Conservation (phyloP, 2,113 vertebrate species). For the Pelusios castaneus region DNA sequence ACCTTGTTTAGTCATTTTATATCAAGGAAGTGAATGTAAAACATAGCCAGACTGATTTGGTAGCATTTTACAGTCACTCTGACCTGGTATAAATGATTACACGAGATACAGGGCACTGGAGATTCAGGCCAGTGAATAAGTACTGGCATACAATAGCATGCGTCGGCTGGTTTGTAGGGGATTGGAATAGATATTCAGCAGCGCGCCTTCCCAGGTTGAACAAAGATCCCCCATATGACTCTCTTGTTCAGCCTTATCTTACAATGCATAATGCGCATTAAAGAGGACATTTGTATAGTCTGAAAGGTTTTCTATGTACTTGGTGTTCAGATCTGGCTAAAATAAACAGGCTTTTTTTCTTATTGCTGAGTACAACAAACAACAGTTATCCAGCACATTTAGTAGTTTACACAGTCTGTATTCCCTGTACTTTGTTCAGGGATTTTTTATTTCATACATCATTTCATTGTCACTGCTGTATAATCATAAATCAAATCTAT, state of each 20-base stretch:
- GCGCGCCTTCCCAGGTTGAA: neutral
- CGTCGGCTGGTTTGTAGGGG: neutral
- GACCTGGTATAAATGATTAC: neutral
- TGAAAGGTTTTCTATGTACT: neutral
- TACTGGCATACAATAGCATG: neutral
- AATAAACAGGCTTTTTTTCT: neutral
- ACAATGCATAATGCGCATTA: neutral
- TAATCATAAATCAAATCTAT: slow-evolving; percentile 46
- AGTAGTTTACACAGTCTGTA: neutral
- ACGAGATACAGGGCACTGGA: neutral
- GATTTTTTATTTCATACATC: slow-evolving; percentile 55
- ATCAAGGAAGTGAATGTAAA: neutral
- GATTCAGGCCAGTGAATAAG: neutral
- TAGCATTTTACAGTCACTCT: neutral
- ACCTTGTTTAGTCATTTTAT: neutral
- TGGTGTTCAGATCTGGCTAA: neutral
- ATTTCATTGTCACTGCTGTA: slow-evolving; percentile 52
- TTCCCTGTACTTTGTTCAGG: slow-evolving; percentile 11
- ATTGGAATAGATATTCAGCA: neutral
- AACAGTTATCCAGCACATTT: neutral
- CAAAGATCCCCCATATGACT: neutral
- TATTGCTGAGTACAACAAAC: neutral
- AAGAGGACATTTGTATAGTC: neutral
- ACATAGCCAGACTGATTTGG: neutral
- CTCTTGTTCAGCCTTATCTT: neutral